phyloP scores from a whole-genome alignment of 2,113 vertebrate genomes.

The Python bivittatus region DNA sequence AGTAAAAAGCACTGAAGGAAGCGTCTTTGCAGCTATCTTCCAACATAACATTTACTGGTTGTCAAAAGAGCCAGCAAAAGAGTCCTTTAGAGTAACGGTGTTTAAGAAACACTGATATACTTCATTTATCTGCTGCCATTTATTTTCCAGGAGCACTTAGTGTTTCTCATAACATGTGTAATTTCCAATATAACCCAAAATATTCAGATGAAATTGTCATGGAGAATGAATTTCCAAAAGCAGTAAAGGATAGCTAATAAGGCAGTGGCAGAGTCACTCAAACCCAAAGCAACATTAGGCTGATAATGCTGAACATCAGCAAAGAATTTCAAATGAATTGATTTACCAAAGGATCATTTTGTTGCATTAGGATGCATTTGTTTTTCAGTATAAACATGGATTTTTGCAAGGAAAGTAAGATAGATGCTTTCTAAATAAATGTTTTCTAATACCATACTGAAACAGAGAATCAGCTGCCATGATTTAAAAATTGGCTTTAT shows the following conservation, averaged over 20 bases:
- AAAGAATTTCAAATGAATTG: neutral
- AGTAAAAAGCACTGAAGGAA: neutral
- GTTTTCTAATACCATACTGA: neutral
- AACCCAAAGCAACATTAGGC: neutral
- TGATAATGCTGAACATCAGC: neutral
- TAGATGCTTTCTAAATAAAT: neutral
- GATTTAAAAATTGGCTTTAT: neutral
- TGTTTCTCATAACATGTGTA: neutral
- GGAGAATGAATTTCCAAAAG: neutral
- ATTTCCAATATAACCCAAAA: neutral
- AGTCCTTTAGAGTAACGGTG: neutral
- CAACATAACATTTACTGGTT: neutral
- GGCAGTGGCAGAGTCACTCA: neutral
- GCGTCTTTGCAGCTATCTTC: neutral
- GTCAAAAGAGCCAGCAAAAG: neutral
- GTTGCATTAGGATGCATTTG: neutral
- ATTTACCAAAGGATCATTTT: neutral
- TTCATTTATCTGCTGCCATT: neutral
- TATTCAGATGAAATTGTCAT: constrained; percentile 6
- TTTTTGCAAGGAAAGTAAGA: neutral
- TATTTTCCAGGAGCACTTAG: neutral
- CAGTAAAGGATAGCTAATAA: neutral
- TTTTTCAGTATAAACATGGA: neutral
- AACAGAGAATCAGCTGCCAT: neutral
- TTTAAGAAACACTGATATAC: neutral